phyloP scores from a whole-genome alignment of 2,888 invertebrate genomes.

The Pemphredon lugubris region DNA sequence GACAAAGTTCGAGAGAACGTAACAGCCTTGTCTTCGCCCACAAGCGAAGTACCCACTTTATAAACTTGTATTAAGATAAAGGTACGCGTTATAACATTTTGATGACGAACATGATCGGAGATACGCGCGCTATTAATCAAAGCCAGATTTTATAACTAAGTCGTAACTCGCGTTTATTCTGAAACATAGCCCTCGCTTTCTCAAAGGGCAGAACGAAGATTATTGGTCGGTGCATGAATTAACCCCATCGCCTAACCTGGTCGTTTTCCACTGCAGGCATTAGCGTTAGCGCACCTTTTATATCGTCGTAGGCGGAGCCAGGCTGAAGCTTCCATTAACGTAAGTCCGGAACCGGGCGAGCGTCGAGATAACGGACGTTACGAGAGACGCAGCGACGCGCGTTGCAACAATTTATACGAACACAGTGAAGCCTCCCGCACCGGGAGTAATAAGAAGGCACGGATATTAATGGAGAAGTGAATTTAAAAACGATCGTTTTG shows the following conservation, averaged over 20 bases:
- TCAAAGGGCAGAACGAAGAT: conserved; percentile 13
- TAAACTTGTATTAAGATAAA: conserved; percentile 19
- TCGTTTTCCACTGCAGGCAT: conserved; percentile 6
- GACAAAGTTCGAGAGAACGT: too few species aligned
- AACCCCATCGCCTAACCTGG: conserved; percentile 8
- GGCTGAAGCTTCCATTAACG: too few species aligned
- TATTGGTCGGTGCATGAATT: neutral
- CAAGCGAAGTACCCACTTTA: too few species aligned
- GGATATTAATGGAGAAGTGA: too few species aligned
- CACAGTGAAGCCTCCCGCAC: too few species aligned
- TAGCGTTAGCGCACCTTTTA: conserved; percentile 18
- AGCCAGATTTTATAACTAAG: conserved; percentile 1
- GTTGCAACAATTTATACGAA: too few species aligned
- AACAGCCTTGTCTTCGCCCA: too few species aligned
- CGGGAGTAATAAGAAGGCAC: too few species aligned
- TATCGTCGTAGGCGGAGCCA: conserved; percentile 17
- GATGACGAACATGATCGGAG: conserved; percentile 3
- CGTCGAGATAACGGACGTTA: too few species aligned
- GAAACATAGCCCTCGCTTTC: conserved; percentile 4
- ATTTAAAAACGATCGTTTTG: too few species aligned
- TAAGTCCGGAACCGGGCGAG: too few species aligned
- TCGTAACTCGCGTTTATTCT: conserved; percentile 1
- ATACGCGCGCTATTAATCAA: conserved; percentile 15
- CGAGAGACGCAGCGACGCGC: too few species aligned
- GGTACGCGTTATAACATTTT: conserved; percentile 10